Conservation (phyloP, 30 jellyfish, hydroid and myxozoan species). For the Aurelia aurita complex sp. Pacific region DNA sequence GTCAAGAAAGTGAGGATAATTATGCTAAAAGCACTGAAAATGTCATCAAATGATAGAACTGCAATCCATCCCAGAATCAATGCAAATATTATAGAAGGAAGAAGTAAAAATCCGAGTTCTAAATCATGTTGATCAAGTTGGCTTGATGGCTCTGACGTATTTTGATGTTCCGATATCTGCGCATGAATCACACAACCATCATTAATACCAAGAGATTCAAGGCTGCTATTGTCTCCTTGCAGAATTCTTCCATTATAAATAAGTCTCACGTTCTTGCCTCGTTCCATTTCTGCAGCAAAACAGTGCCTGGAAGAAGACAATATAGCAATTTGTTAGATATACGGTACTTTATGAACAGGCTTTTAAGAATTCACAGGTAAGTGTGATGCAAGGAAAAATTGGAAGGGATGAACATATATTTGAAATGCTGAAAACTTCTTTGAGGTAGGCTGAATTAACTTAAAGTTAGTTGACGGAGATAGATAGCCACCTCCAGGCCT, state of each 20-base stretch:
- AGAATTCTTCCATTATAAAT: slow-evolving; percentile 75
- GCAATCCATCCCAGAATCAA: slow-evolving; percentile 54
- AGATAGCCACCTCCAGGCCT: no score
- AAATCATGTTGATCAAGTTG: slow-evolving; percentile 17
- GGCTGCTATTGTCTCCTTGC: slow-evolving; percentile 50
- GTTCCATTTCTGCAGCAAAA: slow-evolving; percentile 45
- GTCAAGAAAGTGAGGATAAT: slow-evolving; percentile 48
- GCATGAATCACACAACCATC: slow-evolving; percentile 70
- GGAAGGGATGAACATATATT: no score
- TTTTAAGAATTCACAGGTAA: no score
- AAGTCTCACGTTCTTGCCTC: slow-evolving; percentile 62
- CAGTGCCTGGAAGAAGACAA: slow-evolving; percentile 37
- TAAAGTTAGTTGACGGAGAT: no score
- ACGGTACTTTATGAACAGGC: no score
- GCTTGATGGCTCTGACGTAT: background rate
- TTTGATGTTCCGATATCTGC: slow-evolving; percentile 61
- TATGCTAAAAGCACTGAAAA: slow-evolving; percentile 55
- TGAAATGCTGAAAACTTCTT: no score
- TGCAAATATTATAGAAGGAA: slow-evolving; percentile 45
- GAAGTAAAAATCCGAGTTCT: slow-evolving; percentile 55
- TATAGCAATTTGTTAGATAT: background rate
- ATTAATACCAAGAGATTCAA: slow-evolving; percentile 45
- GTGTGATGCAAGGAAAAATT: no score
- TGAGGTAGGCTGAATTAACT: no score
- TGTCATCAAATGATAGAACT: slow-evolving; percentile 56